phyloP scores from a whole-genome alignment of 2,888 invertebrate species.

The Physocephala rufipes region DNA sequence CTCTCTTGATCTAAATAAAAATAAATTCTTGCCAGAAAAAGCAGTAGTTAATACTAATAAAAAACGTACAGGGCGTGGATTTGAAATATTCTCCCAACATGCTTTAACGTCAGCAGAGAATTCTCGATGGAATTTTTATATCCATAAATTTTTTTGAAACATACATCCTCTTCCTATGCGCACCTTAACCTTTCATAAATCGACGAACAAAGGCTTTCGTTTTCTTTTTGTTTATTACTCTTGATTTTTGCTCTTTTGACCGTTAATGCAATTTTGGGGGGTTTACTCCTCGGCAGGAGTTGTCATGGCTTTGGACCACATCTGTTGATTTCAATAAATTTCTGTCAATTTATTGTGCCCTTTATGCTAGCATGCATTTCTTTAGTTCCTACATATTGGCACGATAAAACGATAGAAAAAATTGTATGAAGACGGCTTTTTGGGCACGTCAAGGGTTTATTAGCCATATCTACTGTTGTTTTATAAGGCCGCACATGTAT shows the following conservation, averaged over 20 bases:
- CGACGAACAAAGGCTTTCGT: no score
- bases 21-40: neutral
- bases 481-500: neutral
- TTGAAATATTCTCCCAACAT: neutral
- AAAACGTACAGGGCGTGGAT: slow-evolving; percentile 49
- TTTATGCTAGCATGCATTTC: no score
- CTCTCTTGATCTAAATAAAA: neutral
- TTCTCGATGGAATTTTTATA: neutral
- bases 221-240: slow-evolving; percentile 21
- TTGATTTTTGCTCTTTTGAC: slow-evolving; percentile 17
- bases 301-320: neutral
- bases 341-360: no score
- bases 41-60: slow-evolving; percentile 46
- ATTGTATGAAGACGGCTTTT: neutral
- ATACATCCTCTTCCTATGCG: neutral
- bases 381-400: no score
- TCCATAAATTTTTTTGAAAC: neutral
- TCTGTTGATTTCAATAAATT: slow-evolving; percentile 8
- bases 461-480: neutral
- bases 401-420: no score
- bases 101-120: slow-evolving; percentile 24
- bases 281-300: neutral
- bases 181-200: slow-evolving; percentile 26
- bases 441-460: neutral
- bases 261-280: neutral